Percentiles rank a stretch among this genome's conserved stretches.
These are phyloP conservation scores for Eristalinus aeneus DNA, from an alignment of 2,888 invertebrate species.

Conservation along the genomic window DNA sequence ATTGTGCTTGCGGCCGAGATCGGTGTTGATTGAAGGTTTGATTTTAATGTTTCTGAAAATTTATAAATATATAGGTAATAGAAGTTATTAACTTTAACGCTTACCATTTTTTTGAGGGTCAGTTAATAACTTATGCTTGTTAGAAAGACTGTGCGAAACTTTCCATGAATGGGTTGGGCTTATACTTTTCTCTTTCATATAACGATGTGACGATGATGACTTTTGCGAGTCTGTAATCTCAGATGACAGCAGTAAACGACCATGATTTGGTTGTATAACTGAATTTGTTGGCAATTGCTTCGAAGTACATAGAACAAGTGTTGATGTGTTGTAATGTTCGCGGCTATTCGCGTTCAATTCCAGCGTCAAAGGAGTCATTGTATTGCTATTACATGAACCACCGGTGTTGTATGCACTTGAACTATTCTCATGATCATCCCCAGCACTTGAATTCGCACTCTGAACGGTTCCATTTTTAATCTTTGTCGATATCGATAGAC, in stretches of 20 bases:
- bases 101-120: conserved; percentile 35
- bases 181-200: conserved; percentile 46
- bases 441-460: conserved; percentile 73
- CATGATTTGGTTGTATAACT: conserved; percentile 22
- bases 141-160: conserved; percentile 7
- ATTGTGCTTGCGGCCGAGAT: conserved; percentile 83
- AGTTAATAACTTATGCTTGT: conserved; percentile 30
- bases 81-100: neutral
- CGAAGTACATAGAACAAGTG: conserved; percentile 42
- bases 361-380: conserved; percentile 81
- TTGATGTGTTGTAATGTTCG: conserved; percentile 41
- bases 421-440: conserved; percentile 84
- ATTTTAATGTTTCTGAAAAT: conserved; percentile 8
- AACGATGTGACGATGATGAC: neutral
- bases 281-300: conserved; percentile 30
- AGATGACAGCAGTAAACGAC: conserved; percentile 33
- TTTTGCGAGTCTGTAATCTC: neutral
- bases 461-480: conserved; percentile 72
- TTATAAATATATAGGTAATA: neutral
- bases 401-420: conserved; percentile 87
- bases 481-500: conserved; percentile 37
- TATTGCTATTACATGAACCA: conserved; percentile 88
- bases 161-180: conserved; percentile 53
- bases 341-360: conserved; percentile 78
- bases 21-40: conserved; percentile 32